Evolutionary conservation across 2,113 vertebrate species (phyloP).

Genomic region (Notothenia coriiceps): DNA sequence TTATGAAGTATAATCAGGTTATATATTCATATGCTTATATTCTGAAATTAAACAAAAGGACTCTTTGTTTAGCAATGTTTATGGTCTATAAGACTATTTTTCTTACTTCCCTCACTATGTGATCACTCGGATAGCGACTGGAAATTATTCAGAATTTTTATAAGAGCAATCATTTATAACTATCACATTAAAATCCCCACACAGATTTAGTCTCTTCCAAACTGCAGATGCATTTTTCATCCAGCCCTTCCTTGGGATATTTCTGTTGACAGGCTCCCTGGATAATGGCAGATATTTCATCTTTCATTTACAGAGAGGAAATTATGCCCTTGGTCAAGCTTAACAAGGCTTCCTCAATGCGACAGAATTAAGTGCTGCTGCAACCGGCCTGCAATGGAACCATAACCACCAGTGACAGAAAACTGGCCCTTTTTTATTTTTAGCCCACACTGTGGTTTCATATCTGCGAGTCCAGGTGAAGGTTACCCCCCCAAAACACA

Average conservation of each 20-base stretch:
- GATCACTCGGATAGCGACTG: neutral
- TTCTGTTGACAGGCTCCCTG: slow-evolving; percentile 59
- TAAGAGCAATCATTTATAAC: slow-evolving; percentile 2
- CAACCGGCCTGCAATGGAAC: slow-evolving; percentile 23
- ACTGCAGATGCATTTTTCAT: slow-evolving; percentile 68
- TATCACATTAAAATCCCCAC: slow-evolving; percentile 27
- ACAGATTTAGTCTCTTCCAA: slow-evolving; percentile 16
- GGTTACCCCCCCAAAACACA: slow-evolving; percentile 25
- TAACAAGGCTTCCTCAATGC: slow-evolving; percentile 38
- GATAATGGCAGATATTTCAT: slow-evolving; percentile 69
- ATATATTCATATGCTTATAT: neutral
- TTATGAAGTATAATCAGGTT: neutral
- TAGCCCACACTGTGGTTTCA: slow-evolving; percentile 21
- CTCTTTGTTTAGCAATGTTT: neutral
- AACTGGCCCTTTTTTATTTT: slow-evolving; percentile 50
- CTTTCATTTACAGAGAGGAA: slow-evolving; percentile 59
- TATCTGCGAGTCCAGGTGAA: slow-evolving; percentile 58
- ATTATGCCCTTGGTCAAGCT: slow-evolving; percentile 56
- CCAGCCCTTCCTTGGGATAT: slow-evolving; percentile 38
- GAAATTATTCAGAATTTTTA: slow-evolving; percentile 4
- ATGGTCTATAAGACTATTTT: neutral
- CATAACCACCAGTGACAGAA: slow-evolving; percentile 32
- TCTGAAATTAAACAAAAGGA: neutral
- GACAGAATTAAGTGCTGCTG: slow-evolving; percentile 42
- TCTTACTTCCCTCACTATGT: neutral